A percentile compares a stretch with the other conserved stretches of the same genome.
Conservation (phyloP, 2,113 vertebrate genomes). For the Orycteropus afer region DNA sequence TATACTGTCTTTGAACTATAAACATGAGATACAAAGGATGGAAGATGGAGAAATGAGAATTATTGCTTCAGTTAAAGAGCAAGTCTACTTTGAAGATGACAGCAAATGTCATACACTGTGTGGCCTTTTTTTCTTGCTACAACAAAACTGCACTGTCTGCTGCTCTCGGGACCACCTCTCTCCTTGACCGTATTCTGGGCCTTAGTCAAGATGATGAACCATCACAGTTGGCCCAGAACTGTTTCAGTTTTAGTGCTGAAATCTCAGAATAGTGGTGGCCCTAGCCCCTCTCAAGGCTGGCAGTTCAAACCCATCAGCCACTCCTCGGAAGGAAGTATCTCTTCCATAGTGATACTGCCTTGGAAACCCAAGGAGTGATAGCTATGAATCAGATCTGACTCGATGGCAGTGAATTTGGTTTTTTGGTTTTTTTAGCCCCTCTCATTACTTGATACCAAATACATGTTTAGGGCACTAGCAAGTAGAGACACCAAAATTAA, state of each 20-base stretch:
- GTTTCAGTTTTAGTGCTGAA: background rate
- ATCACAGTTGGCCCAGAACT: background rate
- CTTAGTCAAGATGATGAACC: background rate
- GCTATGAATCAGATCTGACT: too few relatives aligned
- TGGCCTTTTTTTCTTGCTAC: background rate
- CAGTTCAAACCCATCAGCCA: too few relatives aligned
- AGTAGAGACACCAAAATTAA: background rate
- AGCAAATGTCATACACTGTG: background rate
- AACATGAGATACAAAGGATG: background rate
- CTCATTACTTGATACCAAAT: background rate
- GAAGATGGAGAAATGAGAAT: background rate
- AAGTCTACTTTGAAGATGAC: background rate
- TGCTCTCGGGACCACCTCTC: background rate
- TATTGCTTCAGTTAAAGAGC: constrained; percentile 3
- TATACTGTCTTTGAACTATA: background rate
- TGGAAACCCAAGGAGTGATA: too few relatives aligned
- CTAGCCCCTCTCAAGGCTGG: too few relatives aligned
- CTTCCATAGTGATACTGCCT: too few relatives aligned
- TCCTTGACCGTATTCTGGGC: background rate
- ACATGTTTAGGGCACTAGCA: background rate
- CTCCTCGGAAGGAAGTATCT: too few relatives aligned
- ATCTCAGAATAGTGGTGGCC: background rate
- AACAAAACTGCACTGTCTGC: background rate
- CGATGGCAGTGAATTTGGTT: too few relatives aligned
- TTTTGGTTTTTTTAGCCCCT: too few relatives aligned